Evolutionary conservation across 2,888 invertebrate genomes (phyloP).

Genomic region (Brachyopa scutellaris): DNA sequence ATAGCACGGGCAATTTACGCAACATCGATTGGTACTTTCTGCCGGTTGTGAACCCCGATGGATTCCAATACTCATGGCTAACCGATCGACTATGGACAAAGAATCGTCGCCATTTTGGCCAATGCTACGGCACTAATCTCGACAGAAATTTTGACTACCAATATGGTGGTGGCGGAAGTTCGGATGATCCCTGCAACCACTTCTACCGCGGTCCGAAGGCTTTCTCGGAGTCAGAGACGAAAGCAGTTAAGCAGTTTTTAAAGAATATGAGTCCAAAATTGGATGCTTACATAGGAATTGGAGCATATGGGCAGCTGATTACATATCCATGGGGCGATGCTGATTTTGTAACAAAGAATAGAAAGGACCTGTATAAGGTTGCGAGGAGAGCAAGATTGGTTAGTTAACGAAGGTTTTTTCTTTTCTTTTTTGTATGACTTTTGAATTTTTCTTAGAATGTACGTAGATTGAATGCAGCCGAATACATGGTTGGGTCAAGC

Average conservation of each 20-base stretch:
- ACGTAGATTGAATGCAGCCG: conserved; percentile 76
- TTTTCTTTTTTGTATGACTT: neutral
- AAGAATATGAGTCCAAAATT: conserved; percentile 77
- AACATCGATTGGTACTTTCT: conserved; percentile 92
- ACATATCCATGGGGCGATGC: conserved; percentile 81
- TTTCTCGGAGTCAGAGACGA: conserved; percentile 93
- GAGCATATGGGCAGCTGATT: conserved; percentile 83
- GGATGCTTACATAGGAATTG: conserved; percentile 78
- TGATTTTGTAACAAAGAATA: conserved; percentile 78
- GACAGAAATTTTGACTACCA: conserved; percentile 94
- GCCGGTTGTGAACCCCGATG: conserved; percentile 91
- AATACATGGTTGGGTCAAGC: conserved; percentile 78
- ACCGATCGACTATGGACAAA: conserved; percentile 92
- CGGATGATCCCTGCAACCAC: conserved; percentile 89
- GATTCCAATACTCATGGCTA: conserved; percentile 91
- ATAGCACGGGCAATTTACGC: conserved; percentile 84
- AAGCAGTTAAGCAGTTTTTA: conserved; percentile 84
- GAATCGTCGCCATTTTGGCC: conserved; percentile 85
- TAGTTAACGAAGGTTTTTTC: conserved; percentile 5
- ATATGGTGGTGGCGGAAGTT: conserved; percentile 92
- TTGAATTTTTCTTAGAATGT: conserved; percentile 74
- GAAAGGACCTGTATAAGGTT: conserved; percentile 75
- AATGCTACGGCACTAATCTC: conserved; percentile 90
- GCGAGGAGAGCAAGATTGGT: conserved; percentile 76
- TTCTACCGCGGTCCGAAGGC: conserved; percentile 89